Base-by-base conservation (phyloP, 2,888 invertebrate species). In the Epiblema foenella region DNA sequence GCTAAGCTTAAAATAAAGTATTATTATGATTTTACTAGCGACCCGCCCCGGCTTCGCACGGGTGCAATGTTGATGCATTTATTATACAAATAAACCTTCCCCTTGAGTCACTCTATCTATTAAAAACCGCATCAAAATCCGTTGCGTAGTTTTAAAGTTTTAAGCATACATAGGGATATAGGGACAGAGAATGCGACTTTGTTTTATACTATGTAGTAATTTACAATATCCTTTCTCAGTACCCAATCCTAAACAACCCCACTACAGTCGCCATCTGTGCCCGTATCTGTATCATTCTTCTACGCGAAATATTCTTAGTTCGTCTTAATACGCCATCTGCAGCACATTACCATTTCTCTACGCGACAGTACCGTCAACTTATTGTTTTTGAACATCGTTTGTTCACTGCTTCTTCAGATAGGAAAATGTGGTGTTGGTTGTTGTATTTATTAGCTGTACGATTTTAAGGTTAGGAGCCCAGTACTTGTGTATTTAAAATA, bases 311-410 rank as follows among this genome's bases (percentile, higher is more conserved):
- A 79, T 83, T 82, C 80, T 83, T 80, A 81, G 82, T 82, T 83
- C 76, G 77, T 80, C 81, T 82, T 81, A 81, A 83, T 81, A 80
- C 75, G 77, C 75, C 79, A 77, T 76, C 78, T 76, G 75, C 76
- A 77, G 79, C 81, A 79, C 82, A 84, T 84, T 81, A 83, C 82
- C 82, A 83, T 84, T 85, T 85, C 83, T 86, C 76, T 76, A 58
- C 79, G 76, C 78, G 75, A 81, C 78, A 78, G 82, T 83, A 83
- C 79, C 29, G 49, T n/a, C 20, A 65, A 71, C 49, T 68, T 72
- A 72, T 72, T 72, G 68, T 72, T 68, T 63, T 72, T 59, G 60
- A 63, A 49, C 56, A 18, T 56, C 52, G 62, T 71, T 67, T 62
- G 49, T 59, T 49, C 54, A 57, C 60, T 71, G 66, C 18, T 33